These are phyloP conservation scores for Proales similis DNA, from an alignment of 1,140 invertebrate species.

Conservation along the genomic window DNA sequence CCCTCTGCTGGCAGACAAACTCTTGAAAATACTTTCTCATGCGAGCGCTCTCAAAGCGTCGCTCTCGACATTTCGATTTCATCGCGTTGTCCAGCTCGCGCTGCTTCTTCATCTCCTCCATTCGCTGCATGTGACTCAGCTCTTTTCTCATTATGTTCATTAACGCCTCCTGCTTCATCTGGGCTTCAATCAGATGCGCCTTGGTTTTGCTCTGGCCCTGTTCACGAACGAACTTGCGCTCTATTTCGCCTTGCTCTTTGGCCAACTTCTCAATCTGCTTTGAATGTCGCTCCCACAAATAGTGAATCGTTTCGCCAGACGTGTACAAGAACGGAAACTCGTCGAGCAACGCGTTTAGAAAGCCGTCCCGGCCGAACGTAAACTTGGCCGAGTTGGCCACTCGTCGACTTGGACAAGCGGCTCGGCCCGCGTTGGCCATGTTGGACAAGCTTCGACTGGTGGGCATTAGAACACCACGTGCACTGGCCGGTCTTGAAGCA, in stretches of 20 bases:
- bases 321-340: constrained; percentile 51
- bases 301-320: constrained; percentile 49
- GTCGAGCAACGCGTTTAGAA: constrained; percentile 42
- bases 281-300: constrained; percentile 47
- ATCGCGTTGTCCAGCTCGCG: neutral
- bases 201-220: constrained; percentile 43
- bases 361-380: constrained; percentile 16
- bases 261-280: constrained; percentile 49
- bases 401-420: no score
- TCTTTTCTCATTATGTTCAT: constrained; percentile 50
- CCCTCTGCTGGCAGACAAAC: constrained; percentile 46
- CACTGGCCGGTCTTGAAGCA: no score
- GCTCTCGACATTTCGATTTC: constrained; percentile 46
- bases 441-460: no score
- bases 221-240: constrained; percentile 43
- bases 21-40: constrained; percentile 50
- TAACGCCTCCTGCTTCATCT: constrained; percentile 47
- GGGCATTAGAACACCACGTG: no score
- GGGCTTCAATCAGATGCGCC: constrained; percentile 47
- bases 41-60: constrained; percentile 47
- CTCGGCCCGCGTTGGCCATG: no score
- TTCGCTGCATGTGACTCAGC: constrained; percentile 45
- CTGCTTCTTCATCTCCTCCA: constrained; percentile 26
- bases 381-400: no score
- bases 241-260: constrained; percentile 44